phyloP scores from a whole-genome alignment of 2,888 invertebrate species.

The Meteorus cinctellus region DNA sequence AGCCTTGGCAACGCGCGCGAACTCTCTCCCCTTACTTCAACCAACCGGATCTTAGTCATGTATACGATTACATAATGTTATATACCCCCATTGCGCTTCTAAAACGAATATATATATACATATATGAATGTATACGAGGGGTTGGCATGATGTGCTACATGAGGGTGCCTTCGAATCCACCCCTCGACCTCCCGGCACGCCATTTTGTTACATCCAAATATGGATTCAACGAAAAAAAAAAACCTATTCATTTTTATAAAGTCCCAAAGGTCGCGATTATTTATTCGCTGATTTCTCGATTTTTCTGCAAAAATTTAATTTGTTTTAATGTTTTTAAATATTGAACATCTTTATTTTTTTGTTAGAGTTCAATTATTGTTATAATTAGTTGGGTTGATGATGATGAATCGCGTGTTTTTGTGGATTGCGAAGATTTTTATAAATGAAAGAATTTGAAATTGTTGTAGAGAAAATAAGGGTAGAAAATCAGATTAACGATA shows the following conservation, averaged over 20 bases:
- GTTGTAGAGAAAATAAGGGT: too few relatives aligned
- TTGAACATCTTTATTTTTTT: too few relatives aligned
- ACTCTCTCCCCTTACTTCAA: slow-evolving; percentile 42
- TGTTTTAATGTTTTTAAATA: too few relatives aligned
- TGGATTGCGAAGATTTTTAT: too few relatives aligned
- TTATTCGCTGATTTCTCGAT: too few relatives aligned
- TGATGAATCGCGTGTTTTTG: too few relatives aligned
- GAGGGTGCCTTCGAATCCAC: slow-evolving; percentile 53
- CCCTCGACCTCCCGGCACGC: slow-evolving; percentile 62
- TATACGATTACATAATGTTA: slow-evolving; percentile 71
- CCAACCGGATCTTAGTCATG: slow-evolving; percentile 64
- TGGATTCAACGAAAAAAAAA: not conserved
- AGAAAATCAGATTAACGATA: too few relatives aligned
- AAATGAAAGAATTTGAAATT: too few relatives aligned
- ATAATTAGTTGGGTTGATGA: too few relatives aligned
- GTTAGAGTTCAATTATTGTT: too few relatives aligned
- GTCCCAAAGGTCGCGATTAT: too few relatives aligned
- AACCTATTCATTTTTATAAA: not conserved
- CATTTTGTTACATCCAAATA: slow-evolving; percentile 63
- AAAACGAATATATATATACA: slow-evolving; percentile 51
- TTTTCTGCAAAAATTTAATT: too few relatives aligned
- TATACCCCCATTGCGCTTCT: slow-evolving; percentile 55
- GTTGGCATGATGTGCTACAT: slow-evolving; percentile 59
- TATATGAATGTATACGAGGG: slow-evolving; percentile 51
- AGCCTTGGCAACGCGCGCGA: slow-evolving; percentile 55